Evolutionary conservation across 2,113 vertebrate genomes (phyloP), one percentile per base, ranked within the genome.

Genomic region (Calonectris borealis): DNA sequence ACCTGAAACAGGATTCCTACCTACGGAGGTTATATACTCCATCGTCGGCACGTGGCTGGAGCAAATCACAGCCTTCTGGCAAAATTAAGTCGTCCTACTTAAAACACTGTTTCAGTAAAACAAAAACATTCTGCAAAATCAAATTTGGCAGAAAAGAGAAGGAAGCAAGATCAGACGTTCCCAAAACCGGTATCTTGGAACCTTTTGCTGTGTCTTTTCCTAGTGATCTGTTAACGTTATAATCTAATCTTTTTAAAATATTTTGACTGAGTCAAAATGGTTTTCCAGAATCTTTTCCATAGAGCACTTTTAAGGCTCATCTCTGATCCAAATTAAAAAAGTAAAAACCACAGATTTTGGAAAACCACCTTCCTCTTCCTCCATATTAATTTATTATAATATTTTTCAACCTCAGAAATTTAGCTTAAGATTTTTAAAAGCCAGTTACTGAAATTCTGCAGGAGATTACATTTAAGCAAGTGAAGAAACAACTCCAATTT

Each of bases 21-120:
- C 49, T 9, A 14, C 6, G 36, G 18, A 61, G 19, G 46, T 36
- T 52, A 57, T 1, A 9, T 54, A 66, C 46, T 18, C 36, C 40
- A 36, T 2, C 1, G 0, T 10, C 2, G 0, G 42, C 72, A 78
- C 61, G 1, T 0, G 14, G 57, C 29, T 13, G 27, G 34, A 82
- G 36, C 22, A 71, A 78, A 68, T 26, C 79, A 25, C 60, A 88
- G 54, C 40, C 82, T 69, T 17, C 54, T 54, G 66, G 68, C 22
- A 80, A 40, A 81, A 46, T 8, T 11, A 19, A 36, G 24, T 8
- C 3, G 3, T 55, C 89, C 88, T 75, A 46, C 62, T n/a, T 83
- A 58, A 42, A 80, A 40, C 8, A 55, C 5, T 21, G 60, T 16
- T 70, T 34, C 25, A 61, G 40, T 6, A 32, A 73, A 86, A 83